Base-by-base conservation (phyloP, 1,140 invertebrate species). In the Monomorium pharaonis region DNA sequence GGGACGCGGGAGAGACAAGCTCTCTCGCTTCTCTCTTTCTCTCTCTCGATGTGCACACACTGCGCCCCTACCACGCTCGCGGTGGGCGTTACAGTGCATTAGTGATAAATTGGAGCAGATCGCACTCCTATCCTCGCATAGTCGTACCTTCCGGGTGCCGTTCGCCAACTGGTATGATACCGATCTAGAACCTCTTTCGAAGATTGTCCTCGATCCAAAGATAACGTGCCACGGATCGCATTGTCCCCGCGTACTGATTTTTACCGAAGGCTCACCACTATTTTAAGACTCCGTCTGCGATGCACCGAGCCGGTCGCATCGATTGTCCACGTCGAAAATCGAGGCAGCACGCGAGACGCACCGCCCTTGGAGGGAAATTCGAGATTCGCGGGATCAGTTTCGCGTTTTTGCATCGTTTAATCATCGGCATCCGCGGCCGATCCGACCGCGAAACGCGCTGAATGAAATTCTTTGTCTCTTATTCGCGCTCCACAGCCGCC, bases 81-180 rank as follows among this genome's bases (percentile, higher is more conserved):
- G 85, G 92, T 94, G 93, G 93, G 93, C 94, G 94, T 94, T 90
- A 81, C 91, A 92, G 92, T 88, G 92, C 92, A 93, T 94, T 92
- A 89, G 92, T 93, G 92, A 94, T 94, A 94, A 94, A 95, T 95
- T 93, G 88, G 87, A 92, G 86, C 89, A 87, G 91, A 95, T 95
- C 94, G 88, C 89, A 87, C 91, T 90, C 91, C 92, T 92, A 93
- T 93, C 92, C 91, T 92, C 75, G 86, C 88, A 84, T 91, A 86
- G 86, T 91, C 86, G 88, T 90, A 94, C 89, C 92, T 94, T 94
- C 93, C 93, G 93, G 92, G 92, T 94, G 87, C 89, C 88, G 91
- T 92, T 88, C 76, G 93, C 94, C 94, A 95, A 94, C 93, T 93
- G 86, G 83, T 93, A 80, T 87, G 89, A 42, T n/a, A n/a, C 81